Evolutionary conservation across 2,888 invertebrate genomes (phyloP), one percentile per base, ranked within the genome.

Genomic region (Sesamia inferens): DNA sequence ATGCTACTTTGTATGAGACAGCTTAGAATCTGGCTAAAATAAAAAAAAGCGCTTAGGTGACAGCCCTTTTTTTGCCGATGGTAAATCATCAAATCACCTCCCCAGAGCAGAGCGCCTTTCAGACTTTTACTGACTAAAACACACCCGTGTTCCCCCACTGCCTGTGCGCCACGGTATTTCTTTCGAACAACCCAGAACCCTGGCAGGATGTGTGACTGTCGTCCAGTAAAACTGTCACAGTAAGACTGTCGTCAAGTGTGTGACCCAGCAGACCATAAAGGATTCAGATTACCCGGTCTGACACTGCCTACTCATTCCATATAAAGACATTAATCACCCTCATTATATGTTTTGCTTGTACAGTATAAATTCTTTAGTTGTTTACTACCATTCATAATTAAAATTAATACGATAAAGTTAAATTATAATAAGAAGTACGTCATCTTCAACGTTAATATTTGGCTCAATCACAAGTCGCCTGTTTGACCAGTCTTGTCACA

Each of bases 361-460:
- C 5, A 16, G 7, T 47, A 24, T 1, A 61, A 31, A 31, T 22
- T 10, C 5, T 4, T 5, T 39, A 44, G 8, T 10, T 11, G 11
- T 24, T 4, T 10, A 8, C 14, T 16, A 24, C 16, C 6, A 39
- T 64, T 64, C 48, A 42, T 0, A 5, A 16, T 64, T n/a, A 62
- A 44, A 7, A 31, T 64, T 59, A 16, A n/a, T 64, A 44, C 11
- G 64, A 7, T 39, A 48, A 55, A 61, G 22, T 55, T 39, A 39
- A 55, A 5, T 24, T 24, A 48, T 19, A 47, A 47, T 47, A 5
- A n/a, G 10, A 10, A n/a, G 10, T 54, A 16, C 19, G 42, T 11
- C 47, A 39, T n/a, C 6, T 47, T 24, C 8, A 19, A 14, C 39
- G 64, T 59, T 39, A 78, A 72, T 65, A 71, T 78, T 78, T 68